phyloP scores from a whole-genome alignment of 2,113 vertebrate genomes.

The Raja brachyura region DNA sequence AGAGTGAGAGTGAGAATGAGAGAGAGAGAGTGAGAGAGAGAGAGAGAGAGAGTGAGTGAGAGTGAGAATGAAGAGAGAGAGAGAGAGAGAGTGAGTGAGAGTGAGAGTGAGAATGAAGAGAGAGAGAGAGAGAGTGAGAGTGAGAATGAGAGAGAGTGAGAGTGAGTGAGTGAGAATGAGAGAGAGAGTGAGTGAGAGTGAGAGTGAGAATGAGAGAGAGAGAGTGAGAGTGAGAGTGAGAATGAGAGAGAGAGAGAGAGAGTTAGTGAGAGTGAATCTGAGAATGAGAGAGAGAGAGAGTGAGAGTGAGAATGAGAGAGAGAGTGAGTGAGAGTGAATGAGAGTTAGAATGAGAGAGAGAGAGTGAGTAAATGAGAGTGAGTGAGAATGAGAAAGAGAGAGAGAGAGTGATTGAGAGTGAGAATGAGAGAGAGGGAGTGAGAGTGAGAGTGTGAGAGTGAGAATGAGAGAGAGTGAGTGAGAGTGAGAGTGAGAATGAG shows the following conservation, averaged over 20 bases:
- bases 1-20: background rate
- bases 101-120: no score
- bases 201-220: background rate
- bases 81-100: background rate
- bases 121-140: background rate
- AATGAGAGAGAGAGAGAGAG: background rate
- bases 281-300: background rate
- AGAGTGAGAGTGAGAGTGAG: no score
- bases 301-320: background rate
- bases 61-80: no score
- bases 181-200: background rate
- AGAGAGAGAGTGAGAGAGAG: background rate
- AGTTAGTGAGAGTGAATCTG: no score
- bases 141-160: background rate
- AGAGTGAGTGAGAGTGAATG: background rate
- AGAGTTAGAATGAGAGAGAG: background rate
- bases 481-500: background rate
- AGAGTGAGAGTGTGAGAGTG: background rate
- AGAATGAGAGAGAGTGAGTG: background rate
- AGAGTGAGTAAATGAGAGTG: no score
- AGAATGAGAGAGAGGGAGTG: background rate
- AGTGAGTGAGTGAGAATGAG: background rate
- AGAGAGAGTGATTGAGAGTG: background rate
- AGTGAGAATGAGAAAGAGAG: background rate
- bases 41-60: background rate